Base-by-base conservation (phyloP, 1,140 invertebrate species). In the Drosophila guanche region DNA sequence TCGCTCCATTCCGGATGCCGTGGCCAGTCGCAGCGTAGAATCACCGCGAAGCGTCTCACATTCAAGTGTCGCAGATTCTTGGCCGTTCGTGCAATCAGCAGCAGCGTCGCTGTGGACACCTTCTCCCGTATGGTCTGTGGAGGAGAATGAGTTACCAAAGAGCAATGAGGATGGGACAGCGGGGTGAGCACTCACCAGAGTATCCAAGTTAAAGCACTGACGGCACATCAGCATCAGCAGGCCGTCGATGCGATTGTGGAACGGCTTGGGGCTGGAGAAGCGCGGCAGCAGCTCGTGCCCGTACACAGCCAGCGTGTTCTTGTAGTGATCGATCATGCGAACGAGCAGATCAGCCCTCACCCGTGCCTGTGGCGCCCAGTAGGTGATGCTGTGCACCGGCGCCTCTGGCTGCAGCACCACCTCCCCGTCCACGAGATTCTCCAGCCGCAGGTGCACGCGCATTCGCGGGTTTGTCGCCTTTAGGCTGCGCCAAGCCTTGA, bases 91-190 rank as follows among this genome's bases (percentile, higher is more conserved):
- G 94, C 95, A 27, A 97, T 92, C n/a, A 97, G 91, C 25, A 97
- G 90, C 10, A 97, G 92, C 1, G 96, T 97, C 0, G 95, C 93
- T 0, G 96, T 97, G 1, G 96, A 97, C 52, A 97, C 94, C 83
- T 95, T 92, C 80, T 97, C 96, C 4, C 95, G 93, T 14, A 97
- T 93, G 71, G 96, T 92, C 95, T 96, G 76, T 0, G 20, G 14
- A 23, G 2, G 37, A 20, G 4, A 22, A 42, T 1, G n/a, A 16
- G 46, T n/a, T 45, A 37, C 40, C 40, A 66, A 54, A 1, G 4
- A 10, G 29, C 16, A 20, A 20, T 20, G 16, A 20, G 2, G n/a
- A 23, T 20, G 23, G 33, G 41, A 2, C n/a, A 0, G 7, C 14
- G 3, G 10, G 23, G 5, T 33, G 33, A 4, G 2, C 6, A 40